A percentile compares a stretch with the other conserved stretches of the same genome.
These are phyloP conservation scores for Anabas testudineus DNA, from an alignment of 2,797 vertebrate species.

Conservation along the genomic window DNA sequence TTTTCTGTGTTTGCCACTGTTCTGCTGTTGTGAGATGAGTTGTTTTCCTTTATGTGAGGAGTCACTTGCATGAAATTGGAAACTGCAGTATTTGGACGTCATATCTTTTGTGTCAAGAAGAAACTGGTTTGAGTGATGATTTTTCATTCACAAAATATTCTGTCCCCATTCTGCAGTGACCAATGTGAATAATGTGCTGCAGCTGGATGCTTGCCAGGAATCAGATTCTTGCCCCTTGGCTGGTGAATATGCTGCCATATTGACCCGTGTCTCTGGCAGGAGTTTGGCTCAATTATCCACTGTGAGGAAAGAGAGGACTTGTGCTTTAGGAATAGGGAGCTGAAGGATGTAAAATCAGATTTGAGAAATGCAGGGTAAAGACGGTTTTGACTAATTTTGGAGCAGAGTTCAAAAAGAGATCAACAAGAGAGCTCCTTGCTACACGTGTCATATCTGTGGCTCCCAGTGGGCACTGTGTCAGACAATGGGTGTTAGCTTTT, in stretches of 20 bases:
- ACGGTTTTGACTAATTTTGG: conserved; percentile 47
- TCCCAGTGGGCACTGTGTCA: conserved; percentile 61
- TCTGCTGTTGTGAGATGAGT: conserved; percentile 23
- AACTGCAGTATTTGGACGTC: too few species aligned
- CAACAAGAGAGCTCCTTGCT: conserved; percentile 41
- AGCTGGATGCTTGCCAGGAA: conserved; percentile 65
- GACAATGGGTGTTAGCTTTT: conserved; percentile 73
- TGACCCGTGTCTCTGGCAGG: conserved; percentile 61
- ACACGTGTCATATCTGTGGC: conserved; percentile 58
- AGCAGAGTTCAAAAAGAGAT: conserved; percentile 44
- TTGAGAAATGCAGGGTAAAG: conserved; percentile 43
- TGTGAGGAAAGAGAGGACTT: conserved; percentile 75
- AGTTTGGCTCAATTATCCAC: conserved; percentile 75
- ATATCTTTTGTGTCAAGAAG: not conserved
- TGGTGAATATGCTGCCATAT: conserved; percentile 61
- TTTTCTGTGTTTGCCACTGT: conserved; percentile 8
- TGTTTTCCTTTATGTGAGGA: conserved; percentile 10
- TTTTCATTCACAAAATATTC: conserved; percentile 32
- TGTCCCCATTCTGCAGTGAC: conserved; percentile 47
- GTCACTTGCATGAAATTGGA: not conserved
- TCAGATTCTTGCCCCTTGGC: conserved; percentile 65
- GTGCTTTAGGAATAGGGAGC: conserved; percentile 72
- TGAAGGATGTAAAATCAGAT: conserved; percentile 64
- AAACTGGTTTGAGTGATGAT: conserved; percentile 1
- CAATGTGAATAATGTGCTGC: conserved; percentile 67